These are phyloP conservation scores for Amiota minor DNA, from an alignment of 2,888 invertebrate species.

Conservation along the genomic window DNA sequence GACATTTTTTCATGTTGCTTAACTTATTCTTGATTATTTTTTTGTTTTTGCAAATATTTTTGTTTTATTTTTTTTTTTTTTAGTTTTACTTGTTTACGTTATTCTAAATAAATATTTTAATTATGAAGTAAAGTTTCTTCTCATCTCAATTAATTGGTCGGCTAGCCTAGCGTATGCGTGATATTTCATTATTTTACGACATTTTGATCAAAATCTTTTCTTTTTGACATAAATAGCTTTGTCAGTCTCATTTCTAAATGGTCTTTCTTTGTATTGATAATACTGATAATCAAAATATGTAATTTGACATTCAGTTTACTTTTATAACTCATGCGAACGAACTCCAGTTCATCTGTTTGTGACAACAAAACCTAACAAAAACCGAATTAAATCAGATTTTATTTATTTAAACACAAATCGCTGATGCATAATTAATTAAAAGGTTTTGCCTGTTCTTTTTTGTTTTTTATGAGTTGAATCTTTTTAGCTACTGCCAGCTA, in stretches of 20 bases:
- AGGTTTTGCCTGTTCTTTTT: slow-evolving; percentile 41
- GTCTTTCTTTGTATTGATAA: too few relatives aligned
- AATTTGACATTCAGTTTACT: too few relatives aligned
- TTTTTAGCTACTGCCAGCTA: slow-evolving; percentile 30
- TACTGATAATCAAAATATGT: too few relatives aligned
- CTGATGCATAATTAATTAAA: slow-evolving; percentile 70
- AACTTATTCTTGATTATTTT: background rate
- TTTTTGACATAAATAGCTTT: too few relatives aligned
- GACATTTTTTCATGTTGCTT: slow-evolving; percentile 43
- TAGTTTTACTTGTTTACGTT: background rate
- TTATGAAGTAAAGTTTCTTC: slow-evolving; percentile 11
- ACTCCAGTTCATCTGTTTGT: slow-evolving; percentile 17
- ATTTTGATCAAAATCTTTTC: slow-evolving; percentile 1
- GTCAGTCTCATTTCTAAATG: too few relatives aligned
- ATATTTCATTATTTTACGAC: slow-evolving; percentile 13
- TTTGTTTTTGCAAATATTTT: slow-evolving; percentile 43
- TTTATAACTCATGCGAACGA: too few relatives aligned
- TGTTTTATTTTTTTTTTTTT: slow-evolving; percentile 31
- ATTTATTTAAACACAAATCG: slow-evolving; percentile 64
- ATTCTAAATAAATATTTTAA: background rate
- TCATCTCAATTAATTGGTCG: slow-evolving; percentile 10
- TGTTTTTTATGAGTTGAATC: slow-evolving; percentile 12
- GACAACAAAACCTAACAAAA: slow-evolving; percentile 33
- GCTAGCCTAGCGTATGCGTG: background rate
- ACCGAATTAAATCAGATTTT: slow-evolving; percentile 51